These are phyloP conservation scores for Metalampra italica DNA, from an alignment of 2,888 invertebrate genomes.

Conservation along the genomic window DNA sequence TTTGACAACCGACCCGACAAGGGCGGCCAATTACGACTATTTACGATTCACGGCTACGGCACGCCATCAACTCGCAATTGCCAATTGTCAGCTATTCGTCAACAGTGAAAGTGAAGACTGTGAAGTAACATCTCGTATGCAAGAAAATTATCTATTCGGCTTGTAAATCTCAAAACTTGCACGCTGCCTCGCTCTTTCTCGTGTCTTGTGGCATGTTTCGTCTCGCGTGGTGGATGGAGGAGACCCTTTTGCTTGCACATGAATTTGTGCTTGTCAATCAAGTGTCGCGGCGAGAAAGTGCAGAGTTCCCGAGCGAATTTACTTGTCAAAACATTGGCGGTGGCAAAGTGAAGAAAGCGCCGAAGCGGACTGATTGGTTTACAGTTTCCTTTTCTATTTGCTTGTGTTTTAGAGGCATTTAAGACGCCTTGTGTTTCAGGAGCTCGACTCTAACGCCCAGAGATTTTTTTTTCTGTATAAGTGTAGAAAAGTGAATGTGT, in stretches of 20 bases:
- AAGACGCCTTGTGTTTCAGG: no score
- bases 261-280: constrained; percentile 27
- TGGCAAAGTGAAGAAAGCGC: constrained; percentile 40
- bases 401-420: no score
- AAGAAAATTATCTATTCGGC: background rate
- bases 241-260: background rate
- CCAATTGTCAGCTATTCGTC: constrained; percentile 6
- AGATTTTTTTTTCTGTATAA: no score
- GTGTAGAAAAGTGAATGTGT: no score
- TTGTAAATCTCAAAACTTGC: background rate
- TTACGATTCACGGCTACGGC: no score
- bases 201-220: background rate
- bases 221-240: background rate
- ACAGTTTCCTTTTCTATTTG: background rate
- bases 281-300: constrained; percentile 26
- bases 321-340: constrained; percentile 38
- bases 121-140: background rate
- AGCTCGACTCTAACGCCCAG: no score
- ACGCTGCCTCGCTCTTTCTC: background rate
- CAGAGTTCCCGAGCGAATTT: constrained; percentile 32
- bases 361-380: constrained; percentile 8
- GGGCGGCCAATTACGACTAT: background rate
- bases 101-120: constrained; percentile 9
- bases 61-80: background rate
- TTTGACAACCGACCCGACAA: background rate